Percentiles rank a stretch among this genome's conserved stretches.
Evolutionary conservation across 1,140 invertebrate species (phyloP).

Genomic region (Drosophila sproati): DNA sequence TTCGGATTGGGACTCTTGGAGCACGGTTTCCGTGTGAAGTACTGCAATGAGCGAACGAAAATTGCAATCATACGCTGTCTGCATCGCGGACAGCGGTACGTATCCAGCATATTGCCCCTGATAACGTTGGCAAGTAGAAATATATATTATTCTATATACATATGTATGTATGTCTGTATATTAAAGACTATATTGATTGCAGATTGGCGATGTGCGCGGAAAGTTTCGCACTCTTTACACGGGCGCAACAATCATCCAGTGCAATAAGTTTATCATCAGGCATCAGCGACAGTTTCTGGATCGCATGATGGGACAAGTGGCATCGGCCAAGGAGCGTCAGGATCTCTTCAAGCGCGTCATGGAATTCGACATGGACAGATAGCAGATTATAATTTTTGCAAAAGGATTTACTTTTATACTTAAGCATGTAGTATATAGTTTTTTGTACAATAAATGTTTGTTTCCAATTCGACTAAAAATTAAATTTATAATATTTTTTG

Average conservation of each 20-base stretch:
- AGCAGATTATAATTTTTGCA: constrained; percentile 20
- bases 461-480: constrained; percentile 54
- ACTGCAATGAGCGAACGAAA: constrained; percentile 90
- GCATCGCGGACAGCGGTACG: constrained; percentile 90
- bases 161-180: neutral
- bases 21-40: constrained; percentile 90
- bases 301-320: constrained; percentile 67
- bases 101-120: constrained; percentile 88
- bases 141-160: neutral
- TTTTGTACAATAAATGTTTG: constrained; percentile 51
- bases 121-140: constrained; percentile 85
- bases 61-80: constrained; percentile 89
- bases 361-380: constrained; percentile 85
- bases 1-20: constrained; percentile 89
- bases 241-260: constrained; percentile 91
- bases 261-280: constrained; percentile 89
- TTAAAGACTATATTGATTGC: constrained; percentile 3
- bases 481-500: constrained; percentile 54
- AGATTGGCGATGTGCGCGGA: constrained; percentile 87
- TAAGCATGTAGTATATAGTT: constrained; percentile 62
- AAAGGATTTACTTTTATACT: constrained; percentile 45
- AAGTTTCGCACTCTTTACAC: constrained; percentile 88
- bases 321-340: constrained; percentile 85
- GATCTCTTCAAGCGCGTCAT: constrained; percentile 86
- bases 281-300: constrained; percentile 86